Evolutionary conservation across 1,140 invertebrate species (phyloP), one percentile per base, ranked within the genome.

Genomic region (Steinernema khuongi): DNA sequence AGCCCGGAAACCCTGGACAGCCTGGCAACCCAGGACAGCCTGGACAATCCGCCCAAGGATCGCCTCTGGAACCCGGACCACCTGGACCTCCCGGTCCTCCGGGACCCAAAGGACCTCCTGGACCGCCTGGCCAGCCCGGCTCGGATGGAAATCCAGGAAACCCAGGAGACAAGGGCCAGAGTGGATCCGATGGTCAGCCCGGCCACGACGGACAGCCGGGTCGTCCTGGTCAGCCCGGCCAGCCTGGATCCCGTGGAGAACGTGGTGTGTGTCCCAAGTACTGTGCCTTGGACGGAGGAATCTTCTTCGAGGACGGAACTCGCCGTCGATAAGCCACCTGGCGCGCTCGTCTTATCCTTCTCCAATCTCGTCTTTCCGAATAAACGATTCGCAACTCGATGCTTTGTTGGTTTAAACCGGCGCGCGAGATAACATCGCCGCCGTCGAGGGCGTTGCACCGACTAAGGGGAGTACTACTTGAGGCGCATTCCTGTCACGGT

Each of bases 301-400:
- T 81, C 68, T 81, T 81, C 80, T 81, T 81, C 73, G 80, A 82
- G 31, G 80, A 81, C 32, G 80, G 80, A 68, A 81, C 79, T 30
- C 71, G 71, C 28, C 71, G 71, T 66, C n/a, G n/a, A n/a, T 72
- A 72, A 1, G 26, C 50, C 29, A n/a, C 7, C 50, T 22, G 50
- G 50, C 26, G 50, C 22, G 4, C 26, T 22, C 50, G 36, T n/a
- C 7, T 60, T 60, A 22, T 60, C 50, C 4, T 22, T 4, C 26
- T 60, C 19, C 50, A 7, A 22, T 60, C 50, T 60, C 19, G 4
- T 17, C 50, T 14, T 60, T 60, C 50, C 14, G 50, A 60, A 60
- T 60, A 60, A 60, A 60, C 22, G 11, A 26, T 17, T 17, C 26
- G 50, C 50, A 60, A 60, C 11, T 14, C 50, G 7, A 11, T n/a